phyloP scores from a whole-genome alignment of 1,140 invertebrate species.

The Tetranychus urticae region DNA sequence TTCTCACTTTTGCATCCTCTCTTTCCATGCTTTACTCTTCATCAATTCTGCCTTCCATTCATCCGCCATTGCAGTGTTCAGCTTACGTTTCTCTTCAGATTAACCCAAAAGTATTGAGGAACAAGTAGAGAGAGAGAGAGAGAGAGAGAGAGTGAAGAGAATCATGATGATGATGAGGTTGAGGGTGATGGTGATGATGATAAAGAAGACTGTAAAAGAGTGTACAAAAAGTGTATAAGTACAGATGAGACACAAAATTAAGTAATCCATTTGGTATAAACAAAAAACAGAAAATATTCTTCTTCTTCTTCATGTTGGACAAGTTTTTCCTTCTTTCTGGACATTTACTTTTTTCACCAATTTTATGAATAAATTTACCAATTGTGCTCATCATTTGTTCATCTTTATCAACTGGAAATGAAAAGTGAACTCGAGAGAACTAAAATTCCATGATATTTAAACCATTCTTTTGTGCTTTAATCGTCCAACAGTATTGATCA shows the following conservation, averaged over 20 bases:
- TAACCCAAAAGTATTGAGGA: background rate
- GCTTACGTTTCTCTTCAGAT: background rate
- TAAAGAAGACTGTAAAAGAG: background rate
- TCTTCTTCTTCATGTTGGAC: too few species aligned
- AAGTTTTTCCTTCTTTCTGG: too few species aligned
- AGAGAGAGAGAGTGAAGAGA: background rate
- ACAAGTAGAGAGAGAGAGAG: background rate
- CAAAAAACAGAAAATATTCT: too few species aligned
- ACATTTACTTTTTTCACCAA: too few species aligned
- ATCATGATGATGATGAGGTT: background rate
- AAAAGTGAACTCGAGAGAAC: too few species aligned
- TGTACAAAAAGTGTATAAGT: background rate
- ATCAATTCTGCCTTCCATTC: background rate
- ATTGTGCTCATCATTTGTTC: too few species aligned
- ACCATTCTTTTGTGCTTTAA: too few species aligned
- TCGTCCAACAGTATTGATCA: too few species aligned
- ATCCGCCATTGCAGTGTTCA: background rate
- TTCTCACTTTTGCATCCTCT: background rate
- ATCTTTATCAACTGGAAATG: too few species aligned
- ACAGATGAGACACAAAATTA: background rate
- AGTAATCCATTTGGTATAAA: too few species aligned
- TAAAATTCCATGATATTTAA: too few species aligned
- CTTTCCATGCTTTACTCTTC: background rate
- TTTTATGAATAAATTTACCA: too few species aligned
- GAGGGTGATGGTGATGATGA: background rate